Evolutionary conservation across 2,113 vertebrate genomes (phyloP), one percentile per base, ranked within the genome.

Genomic region (Boleophthalmus pectinirostris): DNA sequence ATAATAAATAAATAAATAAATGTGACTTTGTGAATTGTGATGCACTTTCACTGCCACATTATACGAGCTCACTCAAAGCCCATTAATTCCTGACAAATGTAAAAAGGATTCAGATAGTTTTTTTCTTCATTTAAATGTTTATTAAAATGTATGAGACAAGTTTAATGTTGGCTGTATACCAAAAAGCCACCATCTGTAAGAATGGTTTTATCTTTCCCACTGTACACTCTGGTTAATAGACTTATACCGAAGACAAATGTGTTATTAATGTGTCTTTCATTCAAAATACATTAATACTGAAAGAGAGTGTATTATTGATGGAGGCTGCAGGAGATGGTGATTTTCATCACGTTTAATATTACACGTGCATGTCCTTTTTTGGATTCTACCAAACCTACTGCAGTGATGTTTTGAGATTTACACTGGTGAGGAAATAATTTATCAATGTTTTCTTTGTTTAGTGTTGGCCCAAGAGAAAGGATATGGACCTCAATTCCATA

Each of bases 401-500:
- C 70, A 69, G 72, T 78, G 47, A 85, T 85, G 72, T 69, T 72
- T 43, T 80, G 65, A 81, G 78, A 81, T 82, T 82, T 80, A 76
- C 18, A 46, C 35, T 16, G 2, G 63, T 38, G 73, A 61, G 65
- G 73, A 75, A 70, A 70, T 45, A 6, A 64, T 90, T 25, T 15
- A 86, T 89, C 86, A 60, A 88, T 91, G 24, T 63, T 78, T 72
- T 89, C 57, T 89, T 79, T 90, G 75, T 61, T 88, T 78, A 98
- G 97, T 91, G 90, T 76, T 92, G 83, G 88, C 94, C 95, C 38
- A 89, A 85, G 77, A 92, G 90, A 83, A 92, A 79, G 66, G 85
- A 83, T 16, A 45, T 93, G 70, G 91, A 96, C 81, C 80, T 96
- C 67, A 86, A 43, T 71, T 91, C 91, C 78, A 94, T 98, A 90